Evolutionary conservation across 2,888 invertebrate genomes (phyloP).

Genomic region (Euzetes globulus): DNA sequence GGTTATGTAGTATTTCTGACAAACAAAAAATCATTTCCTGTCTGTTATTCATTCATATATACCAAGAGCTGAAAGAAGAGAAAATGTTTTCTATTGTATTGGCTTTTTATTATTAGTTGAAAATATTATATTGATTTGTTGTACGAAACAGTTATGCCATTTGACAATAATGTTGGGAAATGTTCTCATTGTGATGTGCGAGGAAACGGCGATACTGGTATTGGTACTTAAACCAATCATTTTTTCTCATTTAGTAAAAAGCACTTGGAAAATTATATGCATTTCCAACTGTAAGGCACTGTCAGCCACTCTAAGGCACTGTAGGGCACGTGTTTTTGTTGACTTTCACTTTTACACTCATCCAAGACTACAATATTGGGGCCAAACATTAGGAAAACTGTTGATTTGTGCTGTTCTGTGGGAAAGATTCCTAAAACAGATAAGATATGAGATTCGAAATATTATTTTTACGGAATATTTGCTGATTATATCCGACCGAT

Average conservation of each 20-base stretch:
- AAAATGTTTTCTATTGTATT: not conserved
- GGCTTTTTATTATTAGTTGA: not conserved
- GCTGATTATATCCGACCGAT: constrained; percentile 8
- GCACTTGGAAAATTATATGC: not conserved
- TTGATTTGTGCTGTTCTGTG: not conserved
- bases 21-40: constrained; percentile 18
- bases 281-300: not conserved
- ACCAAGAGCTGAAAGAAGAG: not conserved
- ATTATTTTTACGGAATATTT: constrained; percentile 19
- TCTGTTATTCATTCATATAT: not conserved
- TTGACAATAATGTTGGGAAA: not conserved
- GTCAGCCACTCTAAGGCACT: too few relatives aligned
- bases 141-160: not conserved
- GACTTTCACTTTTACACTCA: constrained; percentile 26
- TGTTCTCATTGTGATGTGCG: not conserved
- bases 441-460: constrained; percentile 2
- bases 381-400: not conserved
- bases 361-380: not conserved
- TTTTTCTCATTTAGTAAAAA: not conserved
- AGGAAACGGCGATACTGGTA: constrained; percentile 8
- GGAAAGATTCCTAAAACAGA: constrained; percentile 3
- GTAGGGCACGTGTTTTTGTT: constrained; percentile 27
- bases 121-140: not conserved
- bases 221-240: not conserved
- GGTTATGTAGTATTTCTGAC: not conserved